Evolutionary conservation across 2,113 vertebrate genomes (phyloP).

Genomic region (Nematolebias whitei): DNA sequence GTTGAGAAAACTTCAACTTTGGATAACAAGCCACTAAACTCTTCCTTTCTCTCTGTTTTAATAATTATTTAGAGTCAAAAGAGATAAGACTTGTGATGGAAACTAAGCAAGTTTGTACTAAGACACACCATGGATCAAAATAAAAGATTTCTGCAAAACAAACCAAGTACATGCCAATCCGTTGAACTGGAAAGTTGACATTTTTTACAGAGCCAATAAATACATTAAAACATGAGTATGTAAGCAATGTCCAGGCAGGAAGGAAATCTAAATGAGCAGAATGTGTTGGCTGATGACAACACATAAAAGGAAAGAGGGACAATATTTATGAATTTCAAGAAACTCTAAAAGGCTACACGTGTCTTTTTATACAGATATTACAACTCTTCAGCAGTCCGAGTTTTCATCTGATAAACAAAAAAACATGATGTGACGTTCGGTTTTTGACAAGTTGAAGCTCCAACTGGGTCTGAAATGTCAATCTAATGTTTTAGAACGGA

Average conservation of each 20-base stretch:
- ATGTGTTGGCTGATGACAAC: constrained; percentile 8
- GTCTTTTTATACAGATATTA: background rate
- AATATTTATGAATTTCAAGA: constrained; percentile 6
- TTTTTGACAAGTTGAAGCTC: background rate
- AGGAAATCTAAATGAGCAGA: constrained; percentile 60
- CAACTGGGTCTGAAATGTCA: background rate
- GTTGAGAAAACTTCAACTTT: constrained; percentile 17
- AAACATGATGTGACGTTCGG: too few relatives aligned
- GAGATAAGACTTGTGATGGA: background rate
- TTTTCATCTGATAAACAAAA: too few relatives aligned
- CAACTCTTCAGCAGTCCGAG: background rate
- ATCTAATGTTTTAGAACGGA: background rate
- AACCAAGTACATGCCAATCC: background rate
- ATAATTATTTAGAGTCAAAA: constrained; percentile 41
- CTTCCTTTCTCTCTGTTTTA: constrained; percentile 11
- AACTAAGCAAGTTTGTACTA: background rate
- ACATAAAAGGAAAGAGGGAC: background rate
- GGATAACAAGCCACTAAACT: constrained; percentile 38
- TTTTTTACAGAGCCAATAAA: background rate
- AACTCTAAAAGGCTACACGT: background rate
- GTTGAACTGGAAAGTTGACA: background rate
- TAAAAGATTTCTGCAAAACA: background rate
- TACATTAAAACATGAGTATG: constrained; percentile 30
- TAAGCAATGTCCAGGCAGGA: constrained; percentile 44
- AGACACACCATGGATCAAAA: background rate